phyloP scores from a whole-genome alignment of 2,113 vertebrate genomes.

The Tetrax tetrax region DNA sequence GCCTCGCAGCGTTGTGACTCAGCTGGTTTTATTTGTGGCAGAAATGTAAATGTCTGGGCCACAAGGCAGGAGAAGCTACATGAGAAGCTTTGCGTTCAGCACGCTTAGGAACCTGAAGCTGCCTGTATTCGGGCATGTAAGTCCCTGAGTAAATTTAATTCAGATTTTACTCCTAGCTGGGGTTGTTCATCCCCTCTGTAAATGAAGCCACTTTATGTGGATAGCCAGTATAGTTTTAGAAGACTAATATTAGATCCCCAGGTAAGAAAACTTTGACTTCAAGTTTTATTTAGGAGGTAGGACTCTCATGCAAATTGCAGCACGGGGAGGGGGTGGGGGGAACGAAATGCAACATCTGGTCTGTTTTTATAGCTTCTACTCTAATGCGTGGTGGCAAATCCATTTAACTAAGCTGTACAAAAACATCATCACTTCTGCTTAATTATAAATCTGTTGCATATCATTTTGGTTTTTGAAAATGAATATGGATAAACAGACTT shows the following conservation, averaged over 20 bases:
- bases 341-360: slow-evolving; percentile 23
- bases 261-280: neutral
- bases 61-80: neutral
- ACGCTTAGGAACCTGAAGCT: neutral
- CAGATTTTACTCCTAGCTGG: neutral
- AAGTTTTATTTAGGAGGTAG: neutral
- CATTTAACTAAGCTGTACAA: slow-evolving; percentile 49
- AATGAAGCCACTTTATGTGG: neutral
- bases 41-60: neutral
- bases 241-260: neutral
- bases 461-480: slow-evolving; percentile 34
- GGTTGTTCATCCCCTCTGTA: neutral
- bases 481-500: slow-evolving; percentile 55
- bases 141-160: neutral
- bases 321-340: accelerated
- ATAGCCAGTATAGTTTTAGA: neutral
- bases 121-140: accelerated
- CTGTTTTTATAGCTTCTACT: slow-evolving; percentile 7
- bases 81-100: neutral
- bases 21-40: neutral
- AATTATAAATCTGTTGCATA: slow-evolving; percentile 61
- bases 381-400: slow-evolving; percentile 29
- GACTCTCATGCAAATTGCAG: neutral
- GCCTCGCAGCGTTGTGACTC: neutral
- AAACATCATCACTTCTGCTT: slow-evolving; percentile 45